Percentiles rank a stretch among this genome's conserved stretches.
Evolutionary conservation across 1,140 invertebrate species (phyloP).

Genomic region (Papilio glaucus): DNA sequence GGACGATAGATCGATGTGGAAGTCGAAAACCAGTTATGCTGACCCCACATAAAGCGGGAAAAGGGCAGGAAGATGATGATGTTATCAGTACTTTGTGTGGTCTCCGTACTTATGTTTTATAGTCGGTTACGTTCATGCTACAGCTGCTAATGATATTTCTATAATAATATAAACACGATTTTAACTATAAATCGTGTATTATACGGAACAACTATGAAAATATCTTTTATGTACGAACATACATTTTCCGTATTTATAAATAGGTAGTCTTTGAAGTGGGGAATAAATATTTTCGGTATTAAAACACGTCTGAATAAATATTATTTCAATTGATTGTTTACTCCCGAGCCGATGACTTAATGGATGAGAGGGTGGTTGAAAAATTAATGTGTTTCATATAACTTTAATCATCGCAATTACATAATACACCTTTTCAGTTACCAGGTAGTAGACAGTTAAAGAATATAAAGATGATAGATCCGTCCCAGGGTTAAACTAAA

Average conservation of each 20-base stretch:
- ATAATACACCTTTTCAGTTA: too few species aligned
- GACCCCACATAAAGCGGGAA: too few species aligned
- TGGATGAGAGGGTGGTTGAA: constrained; percentile 11
- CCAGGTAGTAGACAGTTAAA: too few species aligned
- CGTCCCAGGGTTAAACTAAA: too few species aligned
- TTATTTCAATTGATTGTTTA: constrained; percentile 33
- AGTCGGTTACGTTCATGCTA: too few species aligned
- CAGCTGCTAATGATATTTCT: too few species aligned
- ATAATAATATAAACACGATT: constrained; percentile 47
- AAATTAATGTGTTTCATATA: not conserved
- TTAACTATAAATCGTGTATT: constrained; percentile 40
- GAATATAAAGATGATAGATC: too few species aligned
- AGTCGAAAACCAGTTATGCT: too few species aligned
- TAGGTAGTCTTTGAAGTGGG: constrained; percentile 25
- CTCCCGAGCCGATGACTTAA: constrained; percentile 19
- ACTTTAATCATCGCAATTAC: not conserved
- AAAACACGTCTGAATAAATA: constrained; percentile 17
- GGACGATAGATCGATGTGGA: too few species aligned
- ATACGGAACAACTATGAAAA: not conserved
- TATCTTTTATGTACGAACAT: not conserved
- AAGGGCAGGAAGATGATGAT: too few species aligned
- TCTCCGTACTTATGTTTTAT: too few species aligned
- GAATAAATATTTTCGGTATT: constrained; percentile 35
- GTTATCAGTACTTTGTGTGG: too few species aligned
- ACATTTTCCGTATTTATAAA: not conserved